phyloP scores from a whole-genome alignment of 2,888 invertebrate genomes.

The Ganaspis brasiliensis region DNA sequence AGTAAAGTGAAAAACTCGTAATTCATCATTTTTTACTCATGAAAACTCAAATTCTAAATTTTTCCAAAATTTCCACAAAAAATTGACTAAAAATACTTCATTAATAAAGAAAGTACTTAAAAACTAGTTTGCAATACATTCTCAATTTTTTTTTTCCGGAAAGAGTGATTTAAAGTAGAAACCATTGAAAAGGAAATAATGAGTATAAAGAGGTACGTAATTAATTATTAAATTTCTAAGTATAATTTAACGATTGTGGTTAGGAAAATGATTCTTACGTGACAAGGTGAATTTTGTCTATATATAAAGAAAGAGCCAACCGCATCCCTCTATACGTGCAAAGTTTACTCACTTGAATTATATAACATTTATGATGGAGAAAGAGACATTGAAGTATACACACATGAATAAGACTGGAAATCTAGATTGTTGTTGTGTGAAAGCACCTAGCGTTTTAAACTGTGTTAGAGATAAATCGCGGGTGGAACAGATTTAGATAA shows the following conservation, averaged over 20 bases:
- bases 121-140: too few relatives aligned
- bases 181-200: not conserved
- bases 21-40: too few relatives aligned
- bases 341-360: constrained; percentile 17
- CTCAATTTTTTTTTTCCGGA: too few relatives aligned
- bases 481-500: constrained; percentile 12
- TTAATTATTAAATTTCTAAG: not conserved
- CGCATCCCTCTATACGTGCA: constrained; percentile 1
- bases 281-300: not conserved
- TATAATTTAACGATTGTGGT: not conserved
- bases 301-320: not conserved
- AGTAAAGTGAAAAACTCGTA: too few relatives aligned
- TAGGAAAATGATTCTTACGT: constrained; percentile 7
- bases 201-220: not conserved
- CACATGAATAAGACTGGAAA: not conserved
- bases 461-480: constrained; percentile 6
- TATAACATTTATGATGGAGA: constrained; percentile 23
- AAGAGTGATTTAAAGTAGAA: not conserved
- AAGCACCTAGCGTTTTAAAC: constrained; percentile 2
- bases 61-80: too few relatives aligned
- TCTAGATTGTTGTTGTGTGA: constrained; percentile 18
- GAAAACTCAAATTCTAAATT: too few relatives aligned
- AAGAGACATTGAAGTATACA: constrained; percentile 24
- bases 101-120: too few relatives aligned
- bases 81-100: too few relatives aligned